Percentiles rank a stretch among this genome's conserved stretches.
Conservation (phyloP, 2,888 invertebrate species). For the Cremastinae sp. region DNA sequence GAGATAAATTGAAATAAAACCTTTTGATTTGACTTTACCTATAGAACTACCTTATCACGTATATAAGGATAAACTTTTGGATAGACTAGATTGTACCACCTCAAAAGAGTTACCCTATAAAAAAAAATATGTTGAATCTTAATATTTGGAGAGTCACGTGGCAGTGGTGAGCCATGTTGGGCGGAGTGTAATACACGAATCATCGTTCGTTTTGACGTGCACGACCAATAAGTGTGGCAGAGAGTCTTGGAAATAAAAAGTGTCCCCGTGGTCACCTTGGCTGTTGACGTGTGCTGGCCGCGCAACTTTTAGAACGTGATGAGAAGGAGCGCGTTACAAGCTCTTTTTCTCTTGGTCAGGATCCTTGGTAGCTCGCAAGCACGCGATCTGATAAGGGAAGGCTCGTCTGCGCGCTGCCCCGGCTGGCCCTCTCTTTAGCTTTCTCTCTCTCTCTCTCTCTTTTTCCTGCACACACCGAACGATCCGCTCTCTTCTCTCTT, state of each 20-base stretch:
- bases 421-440: conserved; percentile 50
- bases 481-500: conserved; percentile 24
- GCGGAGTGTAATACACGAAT: conserved; percentile 6
- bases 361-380: conserved; percentile 72
- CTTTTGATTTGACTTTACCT: too few species aligned
- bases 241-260: neutral
- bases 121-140: too few species aligned
- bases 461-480: neutral
- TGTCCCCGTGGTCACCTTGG: neutral
- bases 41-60: too few species aligned
- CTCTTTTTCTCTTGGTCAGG: conserved; percentile 27
- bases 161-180: too few species aligned
- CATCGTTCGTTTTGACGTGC: neutral
- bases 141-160: too few species aligned
- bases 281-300: conserved; percentile 4
- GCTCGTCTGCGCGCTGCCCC: conserved; percentile 59
- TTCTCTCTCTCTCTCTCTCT: conserved; percentile 44
- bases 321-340: too few species aligned
- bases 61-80: too few species aligned
- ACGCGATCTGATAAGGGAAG: conserved; percentile 78
- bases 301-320: too few species aligned
- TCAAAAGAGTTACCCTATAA: too few species aligned
- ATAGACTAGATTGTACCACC: too few species aligned
- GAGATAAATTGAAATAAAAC: too few species aligned
- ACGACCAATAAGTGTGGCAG: neutral